Base-by-base conservation (phyloP, 2,113 vertebrate genomes). In the Lophotis ruficrista region DNA sequence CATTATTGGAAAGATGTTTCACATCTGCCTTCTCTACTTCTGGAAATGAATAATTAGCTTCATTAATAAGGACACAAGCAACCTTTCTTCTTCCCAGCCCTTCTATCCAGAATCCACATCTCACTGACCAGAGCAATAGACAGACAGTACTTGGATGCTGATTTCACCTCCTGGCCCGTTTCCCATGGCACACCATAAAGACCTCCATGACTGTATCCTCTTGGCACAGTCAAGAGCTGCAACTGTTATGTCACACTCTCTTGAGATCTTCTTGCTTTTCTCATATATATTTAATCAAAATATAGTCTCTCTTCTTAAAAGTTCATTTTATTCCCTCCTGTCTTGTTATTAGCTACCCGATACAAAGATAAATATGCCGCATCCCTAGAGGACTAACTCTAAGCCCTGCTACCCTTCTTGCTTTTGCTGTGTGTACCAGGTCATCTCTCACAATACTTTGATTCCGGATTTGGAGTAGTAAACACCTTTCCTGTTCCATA, bases 401-500 rank as follows among this genome's bases (percentile, higher is more conserved):
- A 76, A 64, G 14, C 6, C 14, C 28, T 58, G 47, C 9, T 62
- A 57, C 4, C 37, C 35, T 68, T 33, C 28, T 58, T 0, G 0
- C 20, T 54, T 75, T 13, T 23, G 17, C 33, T 88, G 38, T 41
- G 25, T 30, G 7, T 51, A 70, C 21, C 47, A 58, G 28, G 21
- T 35, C 37, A 11, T 5, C 0, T 50, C 62, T 48, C 10, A 38
- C 41, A 3, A 6, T 0, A 2, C 14, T 35, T 45, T 4, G 9
- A 14, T 21, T 41, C 35, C 47, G 31, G 14, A 20, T 43, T 80
- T 61, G 64, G 54, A 10, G 2, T 3, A 33, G n/a, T 35, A 57
- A 23, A 15, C 0, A 0, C 13, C 7, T 57, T 72, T 61, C 57
- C 66, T 16, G 7, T 14, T 28, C 48, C 2, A 0, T 22, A 68